phyloP scores from a whole-genome alignment of 2,113 vertebrate species.

The Oreotrochilus melanogaster region DNA sequence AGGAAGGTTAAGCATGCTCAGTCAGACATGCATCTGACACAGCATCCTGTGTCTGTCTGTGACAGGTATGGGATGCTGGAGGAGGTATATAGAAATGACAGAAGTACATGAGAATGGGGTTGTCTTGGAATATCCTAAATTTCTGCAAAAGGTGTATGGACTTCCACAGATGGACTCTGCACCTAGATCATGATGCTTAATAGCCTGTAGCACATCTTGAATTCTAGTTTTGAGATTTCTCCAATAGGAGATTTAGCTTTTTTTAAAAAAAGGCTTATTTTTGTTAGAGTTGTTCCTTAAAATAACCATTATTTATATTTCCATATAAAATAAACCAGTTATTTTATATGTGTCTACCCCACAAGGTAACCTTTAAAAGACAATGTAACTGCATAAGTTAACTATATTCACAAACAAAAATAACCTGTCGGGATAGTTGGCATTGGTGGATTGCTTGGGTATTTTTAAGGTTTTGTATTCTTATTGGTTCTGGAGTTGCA shows the following conservation, averaged over 20 bases:
- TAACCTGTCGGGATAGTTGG: not conserved
- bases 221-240: not conserved
- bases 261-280: not conserved
- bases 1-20: not conserved
- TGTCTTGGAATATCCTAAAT: not conserved
- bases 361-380: not conserved
- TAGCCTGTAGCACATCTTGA: not conserved
- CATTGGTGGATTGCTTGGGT: not conserved
- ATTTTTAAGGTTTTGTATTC: not conserved
- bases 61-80: not conserved
- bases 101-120: not conserved
- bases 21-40: not conserved
- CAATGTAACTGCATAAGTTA: not conserved
- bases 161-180: not conserved
- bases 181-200: not conserved
- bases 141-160: not conserved
- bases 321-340: too few relatives aligned
- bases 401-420: not conserved
- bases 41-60: not conserved
- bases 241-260: not conserved
- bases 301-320: not conserved
- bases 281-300: not conserved
- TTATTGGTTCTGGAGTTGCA: not conserved
- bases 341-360: not conserved
- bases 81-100: not conserved